Percentiles rank a stretch among this genome's conserved stretches.
phyloP scores from a whole-genome alignment of 2,797 vertebrate genomes.

The Xerus rutilus region DNA sequence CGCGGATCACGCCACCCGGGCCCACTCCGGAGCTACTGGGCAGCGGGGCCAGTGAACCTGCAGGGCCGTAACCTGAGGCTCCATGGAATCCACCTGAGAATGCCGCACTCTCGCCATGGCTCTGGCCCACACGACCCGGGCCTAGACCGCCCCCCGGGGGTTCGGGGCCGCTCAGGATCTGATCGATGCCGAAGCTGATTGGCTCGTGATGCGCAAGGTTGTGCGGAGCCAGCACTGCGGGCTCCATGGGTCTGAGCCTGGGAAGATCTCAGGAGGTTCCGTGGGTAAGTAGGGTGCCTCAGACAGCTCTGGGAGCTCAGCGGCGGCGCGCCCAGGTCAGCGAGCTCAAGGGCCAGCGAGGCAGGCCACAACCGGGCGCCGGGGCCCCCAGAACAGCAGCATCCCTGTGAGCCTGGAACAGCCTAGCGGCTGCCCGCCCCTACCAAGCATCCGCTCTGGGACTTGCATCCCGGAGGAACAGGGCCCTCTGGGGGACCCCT shows the following conservation, averaged over 20 bases:
- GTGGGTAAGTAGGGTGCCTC: not conserved
- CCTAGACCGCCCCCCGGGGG: constrained; percentile 90
- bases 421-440: constrained; percentile 65
- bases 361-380: constrained; percentile 26
- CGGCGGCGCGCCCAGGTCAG: not conserved
- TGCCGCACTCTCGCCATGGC: constrained; percentile 81
- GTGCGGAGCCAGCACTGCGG: constrained; percentile 75
- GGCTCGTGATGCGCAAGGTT: constrained; percentile 80
- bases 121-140: constrained; percentile 87
- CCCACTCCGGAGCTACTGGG: constrained; percentile 92
- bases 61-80: constrained; percentile 91
- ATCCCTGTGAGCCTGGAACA: constrained; percentile 48
- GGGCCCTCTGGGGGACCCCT: constrained; percentile 42
- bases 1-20: constrained; percentile 93
- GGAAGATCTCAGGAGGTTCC: constrained; percentile 10
- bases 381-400: constrained; percentile 60
- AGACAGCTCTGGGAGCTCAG: constrained; percentile 46
- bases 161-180: constrained; percentile 95
- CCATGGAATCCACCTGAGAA: constrained; percentile 86
- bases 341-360: constrained; percentile 68
- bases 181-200: constrained; percentile 95
- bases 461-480: constrained; percentile 74
- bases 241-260: constrained; percentile 74
- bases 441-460: constrained; percentile 67
- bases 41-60: constrained; percentile 92